Conservation (phyloP, 2,113 vertebrate genomes). For the Oncorhynchus clarkii region DNA sequence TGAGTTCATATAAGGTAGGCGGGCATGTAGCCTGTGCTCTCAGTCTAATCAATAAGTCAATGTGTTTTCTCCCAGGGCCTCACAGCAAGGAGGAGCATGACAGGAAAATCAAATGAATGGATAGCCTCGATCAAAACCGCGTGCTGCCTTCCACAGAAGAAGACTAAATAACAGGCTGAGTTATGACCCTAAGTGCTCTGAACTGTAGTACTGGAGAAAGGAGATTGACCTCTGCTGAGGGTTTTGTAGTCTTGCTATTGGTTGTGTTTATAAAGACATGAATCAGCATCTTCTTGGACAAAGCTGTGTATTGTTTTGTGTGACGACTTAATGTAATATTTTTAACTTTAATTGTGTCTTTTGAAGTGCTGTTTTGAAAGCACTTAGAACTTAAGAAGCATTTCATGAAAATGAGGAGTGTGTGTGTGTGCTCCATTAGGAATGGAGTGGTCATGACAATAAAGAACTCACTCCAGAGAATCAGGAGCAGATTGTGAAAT, state of each 20-base stretch:
- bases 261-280: neutral
- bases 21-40: neutral
- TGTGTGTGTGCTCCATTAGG: neutral
- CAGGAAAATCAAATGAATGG: constrained; percentile 15
- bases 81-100: neutral
- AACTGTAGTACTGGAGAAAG: neutral
- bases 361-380: neutral
- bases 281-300: neutral
- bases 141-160: neutral
- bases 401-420: neutral
- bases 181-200: neutral
- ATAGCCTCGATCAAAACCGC: neutral
- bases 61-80: neutral
- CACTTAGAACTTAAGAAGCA: too few relatives aligned
- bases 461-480: neutral
- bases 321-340: neutral
- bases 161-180: neutral
- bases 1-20: neutral
- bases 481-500: neutral
- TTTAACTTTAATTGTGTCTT: neutral
- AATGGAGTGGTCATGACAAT: neutral
- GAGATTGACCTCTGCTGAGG: neutral
- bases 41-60: constrained; percentile 9
- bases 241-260: neutral
- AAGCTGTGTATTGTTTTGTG: neutral